phyloP scores from a whole-genome alignment of 2,113 vertebrate species.

The Agelaius tricolor region DNA sequence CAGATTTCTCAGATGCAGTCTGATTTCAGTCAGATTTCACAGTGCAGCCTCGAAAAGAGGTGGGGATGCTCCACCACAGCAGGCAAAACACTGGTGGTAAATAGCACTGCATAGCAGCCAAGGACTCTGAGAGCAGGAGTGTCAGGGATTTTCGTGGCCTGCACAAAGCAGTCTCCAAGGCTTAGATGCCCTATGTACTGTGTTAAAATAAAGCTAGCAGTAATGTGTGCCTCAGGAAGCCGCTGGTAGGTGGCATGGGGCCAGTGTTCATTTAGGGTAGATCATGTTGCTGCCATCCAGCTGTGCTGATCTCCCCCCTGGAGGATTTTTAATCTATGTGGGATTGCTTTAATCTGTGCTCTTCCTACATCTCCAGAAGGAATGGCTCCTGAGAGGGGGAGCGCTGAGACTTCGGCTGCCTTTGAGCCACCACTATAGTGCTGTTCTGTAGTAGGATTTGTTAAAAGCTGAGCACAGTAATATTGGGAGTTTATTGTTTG shows the following conservation, averaged over 20 bases:
- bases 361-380: neutral
- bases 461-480: neutral
- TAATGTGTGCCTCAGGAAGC: neutral
- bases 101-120: neutral
- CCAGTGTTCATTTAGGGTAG: neutral
- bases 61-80: too few species aligned
- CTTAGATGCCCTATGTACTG: neutral
- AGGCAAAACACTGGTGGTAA: accelerated
- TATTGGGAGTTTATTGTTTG: neutral
- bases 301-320: neutral
- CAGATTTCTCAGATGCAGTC: neutral
- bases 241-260: neutral
- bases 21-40: neutral
- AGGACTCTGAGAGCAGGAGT: neutral
- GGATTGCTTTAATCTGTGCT: neutral
- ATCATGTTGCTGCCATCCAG: neutral
- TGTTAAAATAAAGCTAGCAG: neutral
- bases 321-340: neutral
- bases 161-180: neutral
- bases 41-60: neutral
- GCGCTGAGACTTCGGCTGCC: neutral
- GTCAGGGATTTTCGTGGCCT: neutral
- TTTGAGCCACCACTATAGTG: neutral
- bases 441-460: neutral
- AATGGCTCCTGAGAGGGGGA: neutral